A percentile compares a stretch with the other conserved stretches of the same genome.
phyloP scores from a whole-genome alignment of 2,888 invertebrate species.

The Drosophila dives region DNA sequence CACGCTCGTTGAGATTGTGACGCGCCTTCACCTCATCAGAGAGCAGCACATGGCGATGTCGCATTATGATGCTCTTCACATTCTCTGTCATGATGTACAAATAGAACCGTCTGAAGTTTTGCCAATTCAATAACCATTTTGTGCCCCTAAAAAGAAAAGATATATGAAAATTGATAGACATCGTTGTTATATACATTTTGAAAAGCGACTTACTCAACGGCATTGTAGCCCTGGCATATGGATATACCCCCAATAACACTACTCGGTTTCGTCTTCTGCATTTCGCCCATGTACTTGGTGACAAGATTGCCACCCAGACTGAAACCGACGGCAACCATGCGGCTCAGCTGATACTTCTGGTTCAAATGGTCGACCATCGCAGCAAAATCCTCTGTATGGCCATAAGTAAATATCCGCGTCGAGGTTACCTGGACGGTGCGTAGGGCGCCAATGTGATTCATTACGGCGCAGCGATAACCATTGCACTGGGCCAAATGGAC shows the following conservation, averaged over 20 bases:
- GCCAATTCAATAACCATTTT: conserved; percentile 93
- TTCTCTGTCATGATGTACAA: conserved; percentile 97
- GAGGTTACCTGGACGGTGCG: conserved; percentile 93
- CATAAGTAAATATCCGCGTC: conserved; percentile 95
- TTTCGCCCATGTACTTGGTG: conserved; percentile 96
- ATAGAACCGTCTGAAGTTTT: conserved; percentile 95
- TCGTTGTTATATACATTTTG: not conserved
- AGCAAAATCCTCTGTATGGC: conserved; percentile 94
- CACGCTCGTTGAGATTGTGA: conserved; percentile 90
- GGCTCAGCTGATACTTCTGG: conserved; percentile 90
- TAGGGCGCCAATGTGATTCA: conserved; percentile 97
- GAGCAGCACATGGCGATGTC: conserved; percentile 91
- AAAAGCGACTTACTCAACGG: conserved; percentile 90
- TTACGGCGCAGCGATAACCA: conserved; percentile 95
- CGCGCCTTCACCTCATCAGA: conserved; percentile 90
- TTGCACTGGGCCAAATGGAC: conserved; percentile 96
- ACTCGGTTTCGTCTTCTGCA: conserved; percentile 87
- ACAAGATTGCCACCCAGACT: conserved; percentile 97
- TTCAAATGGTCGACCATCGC: conserved; percentile 92
- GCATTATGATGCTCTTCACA: conserved; percentile 93
- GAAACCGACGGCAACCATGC: conserved; percentile 94
- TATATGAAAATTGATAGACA: too few relatives aligned
- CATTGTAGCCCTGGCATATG: conserved; percentile 97
- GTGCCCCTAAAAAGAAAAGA: conserved; percentile 87
- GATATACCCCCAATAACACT: conserved; percentile 95